Evolutionary conservation across 2,113 vertebrate genomes (phyloP), one percentile per base, ranked within the genome.

Genomic region (Myodes glareolus): DNA sequence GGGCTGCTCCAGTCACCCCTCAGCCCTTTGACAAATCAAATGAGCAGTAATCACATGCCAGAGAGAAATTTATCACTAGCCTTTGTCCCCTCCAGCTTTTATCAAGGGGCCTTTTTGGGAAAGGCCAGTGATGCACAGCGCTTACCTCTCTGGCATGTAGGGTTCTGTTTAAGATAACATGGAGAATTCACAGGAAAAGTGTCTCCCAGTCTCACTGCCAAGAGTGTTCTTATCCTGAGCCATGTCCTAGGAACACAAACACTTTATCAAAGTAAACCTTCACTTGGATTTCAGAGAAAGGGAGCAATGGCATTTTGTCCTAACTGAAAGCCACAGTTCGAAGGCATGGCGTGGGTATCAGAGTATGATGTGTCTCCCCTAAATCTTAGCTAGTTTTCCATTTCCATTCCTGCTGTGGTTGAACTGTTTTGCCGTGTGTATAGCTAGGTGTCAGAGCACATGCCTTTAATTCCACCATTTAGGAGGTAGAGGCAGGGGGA

Each of bases 11-110:
- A 70, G n/a, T 97, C 50, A 52, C 72, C 84, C 88, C 52, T 27
- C 58, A 81, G 50, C 70, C 47, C 58, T 65, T 78, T 76, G 88
- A 91, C 86, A 50, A 75, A 81, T 36, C 2, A 3, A 88, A 84
- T 3, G 63, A 70, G 68, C 70, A 72, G 76, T 73, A 68, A 94
- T 80, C 4, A 0, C 72, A 85, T 19, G 17, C 16, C 0, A 76
- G 47, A 93, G 75, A 77, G 39, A 84, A 36, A 80, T 92, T 82
- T 87, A 88, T 95, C 63, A 36, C 9, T n/a, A 67, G 72, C 63
- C 68, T 81, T 50, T 21, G 12, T 36, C 6, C 31, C 5, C 76
- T n/a, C 23, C 68, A 39, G 86, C 21, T 73, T 91, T 72, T 50
- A 45, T n/a, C 33, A 42, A 45, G 76, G 92, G 72, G 47, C 21